Base-by-base conservation (phyloP, 2,113 vertebrate genomes). In the Syngnathus floridae region DNA sequence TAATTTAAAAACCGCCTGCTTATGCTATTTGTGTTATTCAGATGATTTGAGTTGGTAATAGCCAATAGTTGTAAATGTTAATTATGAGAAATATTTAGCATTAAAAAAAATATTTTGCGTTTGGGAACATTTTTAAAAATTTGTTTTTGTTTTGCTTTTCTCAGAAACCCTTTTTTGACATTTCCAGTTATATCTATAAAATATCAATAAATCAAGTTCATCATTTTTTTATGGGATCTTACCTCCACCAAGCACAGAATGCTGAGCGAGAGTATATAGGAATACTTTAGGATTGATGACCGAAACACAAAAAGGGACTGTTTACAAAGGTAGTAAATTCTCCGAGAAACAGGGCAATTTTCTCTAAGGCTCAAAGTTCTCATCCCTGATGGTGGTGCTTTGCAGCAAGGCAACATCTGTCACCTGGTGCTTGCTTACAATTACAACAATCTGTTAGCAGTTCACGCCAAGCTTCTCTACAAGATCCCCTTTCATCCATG, bases 401-500 rank as follows among this genome's bases (percentile, higher is more conserved):
- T 26, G 40, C 51, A 48, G 16, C 46, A 59, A 69, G 59, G 38
- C 57, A 37, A 65, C 41, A 72, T 70, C 72, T 74, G 65, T 73
- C 78, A 48, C 65, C 51, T 48, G 59, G 59, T 22, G 1, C 56
- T 63, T 60, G 61, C 54, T 56, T 55, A 61, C 43, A 11, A 84
- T 84, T 76, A 71, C 67, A 26, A 63, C 71, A 73, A 58, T 77
- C 63, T 80, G 77, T 75, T 70, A 57, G 54, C 65, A 70, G 64
- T 69, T 43, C 59, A 45, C 59, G 46, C 64, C 59, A 72, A 37
- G 63, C 73, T 55, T 54, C 11, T 37, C 73, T 65, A 67, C 74
- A 71, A 70, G 46, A 54, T 58, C 55, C 67, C 72, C 64, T 65
- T 80, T 71, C 77, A 80, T 82, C 75, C 74, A 58, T 73, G 78